Conservation (phyloP, 2,113 vertebrate species). For the Ceyx melanurus region DNA sequence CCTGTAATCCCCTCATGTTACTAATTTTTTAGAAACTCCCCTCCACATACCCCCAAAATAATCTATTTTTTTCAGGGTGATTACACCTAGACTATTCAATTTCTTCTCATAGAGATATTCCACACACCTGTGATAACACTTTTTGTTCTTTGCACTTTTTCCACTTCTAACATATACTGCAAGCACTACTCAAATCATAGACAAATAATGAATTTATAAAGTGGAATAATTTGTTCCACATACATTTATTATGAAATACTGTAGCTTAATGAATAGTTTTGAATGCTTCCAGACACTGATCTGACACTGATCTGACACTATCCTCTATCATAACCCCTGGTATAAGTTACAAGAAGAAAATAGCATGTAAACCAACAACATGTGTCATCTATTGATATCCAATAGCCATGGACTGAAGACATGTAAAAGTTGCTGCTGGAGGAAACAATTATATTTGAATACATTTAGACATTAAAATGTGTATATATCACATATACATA, state of each 20-base stretch:
- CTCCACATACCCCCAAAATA: accelerated
- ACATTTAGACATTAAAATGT: neutral
- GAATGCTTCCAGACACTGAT: neutral
- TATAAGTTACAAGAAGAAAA: neutral
- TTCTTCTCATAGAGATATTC: neutral
- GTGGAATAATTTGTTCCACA: neutral
- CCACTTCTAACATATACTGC: neutral
- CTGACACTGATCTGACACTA: neutral
- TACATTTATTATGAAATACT: neutral
- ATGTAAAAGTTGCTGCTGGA: neutral
- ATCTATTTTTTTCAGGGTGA: neutral
- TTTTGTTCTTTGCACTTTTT: neutral
- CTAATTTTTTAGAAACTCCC: neutral
- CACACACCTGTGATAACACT: neutral
- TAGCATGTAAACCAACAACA: neutral
- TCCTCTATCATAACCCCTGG: neutral
- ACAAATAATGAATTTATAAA: neutral
- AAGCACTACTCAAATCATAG: neutral
- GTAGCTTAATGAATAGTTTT: neutral
- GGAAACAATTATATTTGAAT: neutral
- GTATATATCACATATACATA: neutral
- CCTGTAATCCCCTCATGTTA: neutral
- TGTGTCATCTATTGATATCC: neutral
- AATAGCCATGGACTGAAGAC: neutral
- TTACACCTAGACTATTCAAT: neutral